Evolutionary conservation across 2,888 invertebrate genomes (phyloP), one percentile per base, ranked within the genome.

Genomic region (Drosophila buzzatii): DNA sequence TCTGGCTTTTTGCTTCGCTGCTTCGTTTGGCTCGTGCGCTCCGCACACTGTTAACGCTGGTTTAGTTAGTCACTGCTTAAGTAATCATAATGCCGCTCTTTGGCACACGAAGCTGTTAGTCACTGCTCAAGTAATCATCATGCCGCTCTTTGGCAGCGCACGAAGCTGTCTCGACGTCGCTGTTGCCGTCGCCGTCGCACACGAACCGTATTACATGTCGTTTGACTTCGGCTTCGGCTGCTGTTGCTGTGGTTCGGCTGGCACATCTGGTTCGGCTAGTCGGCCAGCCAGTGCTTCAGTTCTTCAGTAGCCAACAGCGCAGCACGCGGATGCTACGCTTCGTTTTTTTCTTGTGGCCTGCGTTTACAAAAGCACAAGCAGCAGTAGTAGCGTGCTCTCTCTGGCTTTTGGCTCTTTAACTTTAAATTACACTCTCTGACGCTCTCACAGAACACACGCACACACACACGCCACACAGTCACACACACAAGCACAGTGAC

Each of bases 301-400:
- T 85, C 85, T 89, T 85, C 87, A 82, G 74, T 77, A 88, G 78
- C 82, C 89, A 83, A 82, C 84, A 77, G 71, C 73, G 81, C 81
- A 88, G 71, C 89, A 73, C 84, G 85, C 90, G 85, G 85, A 89
- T 85, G 90, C 88, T 89, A 76, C 85, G 85, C 87, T 84, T 84
- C 85, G 89, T 70, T 74, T 78, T 77, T 81, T 73, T 77, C 81
- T 77, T 85, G 67, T 68, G 73, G 62, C 66, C 70, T 64, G 76
- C 73, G 69, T 70, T 80, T 81, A 69, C 76, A 76, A 71, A 68
- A 67, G 73, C 70, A 71, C 68, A 75, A 74, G 73, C 70, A 53
- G 23, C 33, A 33, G 6, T 37, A 33, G 33, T 39, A 69, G 58
- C 18, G 31, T 60, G 61, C 84, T 74, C 89, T 89, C 80, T 88